Base-by-base conservation (phyloP, 2,113 vertebrate species). In the Lophius piscatorius region DNA sequence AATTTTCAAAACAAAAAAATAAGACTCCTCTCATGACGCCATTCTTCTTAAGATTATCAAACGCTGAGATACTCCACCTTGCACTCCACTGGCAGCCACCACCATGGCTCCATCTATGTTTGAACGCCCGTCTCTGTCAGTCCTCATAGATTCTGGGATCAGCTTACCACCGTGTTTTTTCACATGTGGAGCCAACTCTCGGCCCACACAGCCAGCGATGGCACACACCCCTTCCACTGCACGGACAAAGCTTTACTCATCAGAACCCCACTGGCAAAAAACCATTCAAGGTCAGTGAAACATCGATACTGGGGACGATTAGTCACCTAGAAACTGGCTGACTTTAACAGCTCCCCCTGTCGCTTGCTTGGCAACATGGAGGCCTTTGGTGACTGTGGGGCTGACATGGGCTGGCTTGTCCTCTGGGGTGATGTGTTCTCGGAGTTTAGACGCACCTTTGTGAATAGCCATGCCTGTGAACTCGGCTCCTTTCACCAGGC, bases 331-430 rank as follows among this genome's bases (percentile, higher is more conserved):
- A 82, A 97, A 95, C 23, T 98, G 96, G 88, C 97, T 98, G 92
- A 98, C 97, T 94, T 94, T 97, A 3, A 97, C 97, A 5, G 97
- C 97, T 42, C 96, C 95, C 36, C 95, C 95, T 0, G 96, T 98
- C 12, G 96, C 97, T 64, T 97, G 96, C 87, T 98, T 98, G 66
- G 96, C 96, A 29, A 98, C 94, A 0, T 96, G 91, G 48, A 98
- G 94, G 26, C 97, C 92, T 72, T 84, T 96, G 65, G 92, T 88
- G 63, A 98, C 93, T 0, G 93, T 82, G 51, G 97, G 97, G 75
- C 90, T 98, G 82, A 98, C 94, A 40, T 95, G 89, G 31, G 94
- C 31, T 9, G 97, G 97, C 41, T 89, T 95, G 84, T 98, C 96
- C 67, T 99, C 97, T 0, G 97, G 96, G 1, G 96, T 95, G 75